Percentiles rank a stretch among this genome's conserved stretches.
phyloP scores from a whole-genome alignment of 35 echinoderm and acorn worm species.

The Lytechinus pictus region DNA sequence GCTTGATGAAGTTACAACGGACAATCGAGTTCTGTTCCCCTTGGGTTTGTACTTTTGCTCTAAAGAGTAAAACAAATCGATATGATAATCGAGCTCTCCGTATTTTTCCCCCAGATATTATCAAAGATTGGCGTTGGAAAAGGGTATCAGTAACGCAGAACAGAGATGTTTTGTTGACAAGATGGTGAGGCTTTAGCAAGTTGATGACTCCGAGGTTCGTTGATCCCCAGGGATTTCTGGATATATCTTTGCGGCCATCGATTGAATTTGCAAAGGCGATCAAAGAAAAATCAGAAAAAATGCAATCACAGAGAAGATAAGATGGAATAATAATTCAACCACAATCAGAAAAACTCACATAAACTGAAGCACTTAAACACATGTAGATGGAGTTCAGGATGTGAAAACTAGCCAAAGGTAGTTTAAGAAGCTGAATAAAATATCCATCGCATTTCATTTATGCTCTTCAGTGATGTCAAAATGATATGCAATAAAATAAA shows the following conservation, averaged over 20 bases:
- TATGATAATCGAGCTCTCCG: neutral
- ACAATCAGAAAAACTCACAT: neutral
- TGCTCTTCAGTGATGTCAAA: no score
- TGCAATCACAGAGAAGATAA: neutral
- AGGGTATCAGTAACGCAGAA: neutral
- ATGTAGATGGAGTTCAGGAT: neutral
- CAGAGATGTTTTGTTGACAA: neutral
- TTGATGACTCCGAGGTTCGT: neutral
- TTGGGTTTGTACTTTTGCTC: neutral
- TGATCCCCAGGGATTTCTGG: neutral
- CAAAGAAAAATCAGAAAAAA: neutral
- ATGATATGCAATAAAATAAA: neutral
- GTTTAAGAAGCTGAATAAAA: neutral
- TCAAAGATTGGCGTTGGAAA: neutral
- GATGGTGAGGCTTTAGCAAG: neutral
- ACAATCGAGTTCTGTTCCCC: neutral
- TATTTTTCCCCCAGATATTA: neutral
- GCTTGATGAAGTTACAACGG: neutral
- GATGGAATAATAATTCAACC: neutral
- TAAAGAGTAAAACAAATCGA: neutral
- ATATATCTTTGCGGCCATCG: neutral
- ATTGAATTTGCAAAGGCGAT: slow-evolving; percentile 2
- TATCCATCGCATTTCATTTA: no score
- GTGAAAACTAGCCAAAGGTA: neutral
- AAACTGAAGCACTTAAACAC: neutral